Evolutionary conservation across 1,140 invertebrate genomes (phyloP), one percentile per base, ranked within the genome.

Genomic region (Manduca sexta): DNA sequence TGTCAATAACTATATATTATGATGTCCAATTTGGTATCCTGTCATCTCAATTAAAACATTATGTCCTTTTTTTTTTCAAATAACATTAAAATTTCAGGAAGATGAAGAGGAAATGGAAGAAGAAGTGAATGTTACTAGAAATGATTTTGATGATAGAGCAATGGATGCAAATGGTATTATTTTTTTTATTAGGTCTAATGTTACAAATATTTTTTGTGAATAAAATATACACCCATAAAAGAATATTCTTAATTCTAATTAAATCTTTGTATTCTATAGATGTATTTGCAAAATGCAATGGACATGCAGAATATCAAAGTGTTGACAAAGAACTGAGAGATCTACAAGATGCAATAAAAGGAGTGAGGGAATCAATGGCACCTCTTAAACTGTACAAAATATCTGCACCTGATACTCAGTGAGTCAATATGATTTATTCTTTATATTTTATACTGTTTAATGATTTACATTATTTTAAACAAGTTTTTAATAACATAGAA

Each of bases 301-400:
- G 89, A 1, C 89, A 90, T 60, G 80, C 87, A 29, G 89, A 90
- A 49, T 88, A 88, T 60, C 69, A 87, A 41, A 87, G 86, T 52
- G 83, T 89, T 29, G 90, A 90, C 58, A 86, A 89, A 49, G 89
- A 90, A 61, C 78, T 90, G 65, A 69, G 84, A 45, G 89, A 90
- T 60, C 71, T 91, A 1, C 88, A 90, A 60, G 90, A 90, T 59
- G 87, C 89, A 12, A 90, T 90, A 53, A 79, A 87, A 70, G 87
- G 87, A 51, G 88, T 90, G 14, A 69, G 84, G 59, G 89, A 87
- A 64, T 80, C 84, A 15, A 78, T 88, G 54, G 87, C 89, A 45
- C 87, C 89, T n/a, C 61, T 90, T 21, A 87, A 89, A 65, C 74
- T 91, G 50, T 90, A 89, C 60, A 87, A 89, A 62, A 83, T 91